Conservation (phyloP, 2,888 invertebrate genomes). For the Metopia argyrocephala region DNA sequence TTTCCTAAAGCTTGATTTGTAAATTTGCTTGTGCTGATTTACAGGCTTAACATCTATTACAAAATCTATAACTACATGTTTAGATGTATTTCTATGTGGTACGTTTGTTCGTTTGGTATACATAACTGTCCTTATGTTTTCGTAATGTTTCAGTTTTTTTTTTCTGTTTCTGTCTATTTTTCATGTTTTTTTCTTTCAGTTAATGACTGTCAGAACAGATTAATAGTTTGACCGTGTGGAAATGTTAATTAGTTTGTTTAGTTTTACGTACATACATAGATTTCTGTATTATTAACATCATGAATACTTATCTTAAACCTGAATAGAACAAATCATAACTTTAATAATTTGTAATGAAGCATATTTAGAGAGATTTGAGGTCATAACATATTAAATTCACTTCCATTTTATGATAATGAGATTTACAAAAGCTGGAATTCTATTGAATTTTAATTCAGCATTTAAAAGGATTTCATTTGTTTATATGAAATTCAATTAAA, state of each 20-base stretch:
- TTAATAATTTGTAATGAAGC: too few relatives aligned
- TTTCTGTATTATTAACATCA: too few relatives aligned
- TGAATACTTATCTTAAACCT: too few relatives aligned
- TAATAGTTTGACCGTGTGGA: slow-evolving; percentile 58
- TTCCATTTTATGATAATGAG: too few relatives aligned
- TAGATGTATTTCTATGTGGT: not conserved
- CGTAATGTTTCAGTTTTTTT: not conserved
- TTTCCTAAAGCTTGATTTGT: slow-evolving; percentile 31
- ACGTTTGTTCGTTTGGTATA: not conserved
- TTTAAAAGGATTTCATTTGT: too few relatives aligned
- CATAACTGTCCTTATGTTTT: slow-evolving; percentile 46
- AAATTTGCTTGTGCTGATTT: slow-evolving; percentile 8
- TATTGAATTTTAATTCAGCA: too few relatives aligned
- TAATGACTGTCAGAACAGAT: slow-evolving; percentile 50
- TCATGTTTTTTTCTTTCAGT: not conserved
- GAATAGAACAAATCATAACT: too few relatives aligned
- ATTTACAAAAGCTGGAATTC: too few relatives aligned
- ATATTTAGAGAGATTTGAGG: too few relatives aligned
- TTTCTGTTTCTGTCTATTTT: not conserved
- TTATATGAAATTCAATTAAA: too few relatives aligned
- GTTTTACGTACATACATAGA: not conserved
- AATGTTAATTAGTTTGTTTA: slow-evolving; percentile 60
- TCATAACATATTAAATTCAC: too few relatives aligned
- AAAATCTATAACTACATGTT: not conserved
- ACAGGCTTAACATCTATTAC: not conserved